Base-by-base conservation (phyloP, 2,797 vertebrate species). In the Gambelia wislizenii region DNA sequence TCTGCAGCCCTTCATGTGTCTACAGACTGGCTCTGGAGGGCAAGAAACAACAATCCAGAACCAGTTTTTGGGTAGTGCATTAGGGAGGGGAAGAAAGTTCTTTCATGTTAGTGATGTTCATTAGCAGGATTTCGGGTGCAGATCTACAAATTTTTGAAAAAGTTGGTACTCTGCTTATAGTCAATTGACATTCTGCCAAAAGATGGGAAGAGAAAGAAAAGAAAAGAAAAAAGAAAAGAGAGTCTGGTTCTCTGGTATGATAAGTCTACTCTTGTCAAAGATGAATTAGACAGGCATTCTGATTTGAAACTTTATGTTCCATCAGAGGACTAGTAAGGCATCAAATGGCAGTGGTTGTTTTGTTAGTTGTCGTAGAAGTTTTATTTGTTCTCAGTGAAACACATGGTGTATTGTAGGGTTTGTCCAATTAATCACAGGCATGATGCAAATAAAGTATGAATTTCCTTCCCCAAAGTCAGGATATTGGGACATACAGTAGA, bases 111-210 rank as follows among this genome's bases (percentile, higher is more conserved):
- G 44, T 39, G 44, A 27, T 47, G 8, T 44, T 12, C 5, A 12
- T 39, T 13, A 47, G 42, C 25, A 47, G 25, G 74, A 39, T 44
- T 27, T 47, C 25, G 3, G 10, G 27, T 76, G 18, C 2, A 47
- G 39, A n/a, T n/a, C 74, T 59, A 16, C 22, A 61, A 36, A 0
- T 74, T 72, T 36, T 87, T 86, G 69, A 70, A 49, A 75, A 64
- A 92, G 56, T 47, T 52, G 72, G 2, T 25, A 54, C 74, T 67
- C 77, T 87, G 20, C 36, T 78, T 87, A 54, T 72, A 90, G 22
- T 10, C 89, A 83, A 6, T 87, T 59, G 91, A 12, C 25, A 81
- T 91, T 47, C 54, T 77, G 8, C 0, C 6, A 39, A 42, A n/a
- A 10, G 84, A 7, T 8, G 9, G 27, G 64, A 13, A 9, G 9